A percentile compares a stretch with the other conserved stretches of the same genome.
Evolutionary conservation across 2,888 invertebrate genomes (phyloP).

Genomic region (Melieria picta): DNA sequence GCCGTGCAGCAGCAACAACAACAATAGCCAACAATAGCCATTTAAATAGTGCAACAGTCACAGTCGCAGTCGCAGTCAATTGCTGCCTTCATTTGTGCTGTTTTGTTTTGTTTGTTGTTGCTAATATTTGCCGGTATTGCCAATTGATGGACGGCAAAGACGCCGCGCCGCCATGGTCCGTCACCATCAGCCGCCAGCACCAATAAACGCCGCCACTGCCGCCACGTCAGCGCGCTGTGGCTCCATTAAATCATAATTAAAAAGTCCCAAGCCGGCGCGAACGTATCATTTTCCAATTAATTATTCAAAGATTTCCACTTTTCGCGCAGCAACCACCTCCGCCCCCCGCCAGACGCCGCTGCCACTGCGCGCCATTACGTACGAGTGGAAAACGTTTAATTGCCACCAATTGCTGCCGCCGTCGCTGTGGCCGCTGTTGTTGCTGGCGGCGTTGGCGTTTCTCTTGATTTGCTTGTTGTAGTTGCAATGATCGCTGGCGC

Average conservation of each 20-base stretch:
- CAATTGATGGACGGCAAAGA: too few relatives aligned
- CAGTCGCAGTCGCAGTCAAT: too few relatives aligned
- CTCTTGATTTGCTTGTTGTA: too few relatives aligned
- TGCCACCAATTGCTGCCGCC: constrained; percentile 26
- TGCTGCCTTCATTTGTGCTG: too few relatives aligned
- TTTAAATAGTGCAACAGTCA: too few relatives aligned
- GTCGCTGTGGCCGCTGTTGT: constrained; percentile 7
- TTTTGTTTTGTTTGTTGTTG: too few relatives aligned
- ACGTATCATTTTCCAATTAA: constrained; percentile 52
- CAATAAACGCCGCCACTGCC: constrained; percentile 11
- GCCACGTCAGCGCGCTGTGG: background rate
- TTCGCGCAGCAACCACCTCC: constrained; percentile 20
- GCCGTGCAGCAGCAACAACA: constrained; percentile 4
- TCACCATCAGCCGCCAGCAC: background rate
- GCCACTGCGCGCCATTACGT: constrained; percentile 3
- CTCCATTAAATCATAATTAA: constrained; percentile 49
- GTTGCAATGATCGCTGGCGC: too few relatives aligned
- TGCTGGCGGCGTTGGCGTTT: background rate
- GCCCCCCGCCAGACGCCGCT: too few relatives aligned
- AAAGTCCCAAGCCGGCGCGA: constrained; percentile 43
- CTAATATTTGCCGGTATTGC: too few relatives aligned
- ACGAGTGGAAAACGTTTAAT: constrained; percentile 42
- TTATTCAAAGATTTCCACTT: constrained; percentile 43
- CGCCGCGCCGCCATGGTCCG: too few relatives aligned
- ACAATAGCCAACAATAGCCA: background rate